These are phyloP conservation scores for Coluber constrictor DNA, from an alignment of 2,797 vertebrate species.

Conservation along the genomic window DNA sequence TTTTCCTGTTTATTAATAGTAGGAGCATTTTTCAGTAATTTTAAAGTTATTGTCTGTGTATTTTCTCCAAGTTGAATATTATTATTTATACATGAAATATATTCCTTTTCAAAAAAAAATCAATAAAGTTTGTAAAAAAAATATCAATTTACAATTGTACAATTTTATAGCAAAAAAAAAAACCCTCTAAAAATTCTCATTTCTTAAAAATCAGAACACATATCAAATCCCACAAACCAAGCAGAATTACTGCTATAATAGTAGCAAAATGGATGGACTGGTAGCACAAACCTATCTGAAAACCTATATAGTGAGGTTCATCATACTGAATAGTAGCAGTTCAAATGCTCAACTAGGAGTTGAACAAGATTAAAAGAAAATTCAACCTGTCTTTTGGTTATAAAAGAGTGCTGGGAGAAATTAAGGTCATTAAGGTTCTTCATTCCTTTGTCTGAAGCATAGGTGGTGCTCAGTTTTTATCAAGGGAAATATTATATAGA, in stretches of 20 bases:
- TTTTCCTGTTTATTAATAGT: not conserved
- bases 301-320: not conserved
- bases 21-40: not conserved
- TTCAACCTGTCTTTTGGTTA: not conserved
- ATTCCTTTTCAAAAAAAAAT: not conserved
- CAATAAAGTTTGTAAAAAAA: not conserved
- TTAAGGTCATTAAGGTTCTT: not conserved
- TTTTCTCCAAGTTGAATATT: not conserved
- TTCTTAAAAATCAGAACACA: not conserved
- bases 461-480: conserved; percentile 4
- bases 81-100: not conserved
- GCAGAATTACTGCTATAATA: not conserved
- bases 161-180: not conserved
- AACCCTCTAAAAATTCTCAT: not conserved
- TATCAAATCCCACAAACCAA: not conserved
- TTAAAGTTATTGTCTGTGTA: fast-evolving
- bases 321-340: not conserved
- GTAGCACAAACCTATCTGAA: not conserved
- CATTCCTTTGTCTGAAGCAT: conserved; percentile 5
- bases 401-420: conserved; percentile 17
- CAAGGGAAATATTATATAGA: conserved; percentile 53
- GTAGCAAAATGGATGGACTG: not conserved
- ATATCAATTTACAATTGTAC: not conserved
- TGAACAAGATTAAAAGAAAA: not conserved
- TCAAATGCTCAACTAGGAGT: not conserved